Percentiles rank a stretch among this genome's conserved stretches.
Conservation (phyloP, 2,113 vertebrate species). For the Alexandromys fortis region DNA sequence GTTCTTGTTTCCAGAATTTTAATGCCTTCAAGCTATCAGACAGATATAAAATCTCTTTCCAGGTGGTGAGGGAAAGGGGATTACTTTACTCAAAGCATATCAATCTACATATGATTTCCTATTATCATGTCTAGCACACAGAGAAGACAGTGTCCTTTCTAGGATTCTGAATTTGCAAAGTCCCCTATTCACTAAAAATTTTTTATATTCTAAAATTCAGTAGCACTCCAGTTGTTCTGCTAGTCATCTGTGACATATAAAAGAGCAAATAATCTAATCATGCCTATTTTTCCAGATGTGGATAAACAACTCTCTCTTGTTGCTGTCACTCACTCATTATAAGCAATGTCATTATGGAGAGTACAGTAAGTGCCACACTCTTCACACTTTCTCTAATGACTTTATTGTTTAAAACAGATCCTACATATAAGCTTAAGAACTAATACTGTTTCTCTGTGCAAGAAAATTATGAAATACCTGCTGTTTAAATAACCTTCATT, state of each 20-base stretch:
- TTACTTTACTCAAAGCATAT: background rate
- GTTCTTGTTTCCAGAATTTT: background rate
- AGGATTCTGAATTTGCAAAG: background rate
- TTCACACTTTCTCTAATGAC: background rate
- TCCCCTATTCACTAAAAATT: background rate
- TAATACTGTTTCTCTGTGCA: background rate
- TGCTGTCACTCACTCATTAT: background rate
- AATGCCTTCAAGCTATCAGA: background rate
- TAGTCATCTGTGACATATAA: background rate
- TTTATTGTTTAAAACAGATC: background rate
- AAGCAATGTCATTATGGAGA: background rate
- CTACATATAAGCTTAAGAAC: background rate
- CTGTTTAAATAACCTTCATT: background rate
- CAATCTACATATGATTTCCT: slow-evolving; percentile 17
- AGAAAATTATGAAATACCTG: background rate
- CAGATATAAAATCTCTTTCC: background rate
- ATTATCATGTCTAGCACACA: background rate
- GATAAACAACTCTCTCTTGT: background rate
- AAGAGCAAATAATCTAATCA: background rate
- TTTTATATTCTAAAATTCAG: background rate
- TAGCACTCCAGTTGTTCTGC: background rate
- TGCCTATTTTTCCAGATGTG: background rate
- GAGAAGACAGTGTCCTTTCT: background rate
- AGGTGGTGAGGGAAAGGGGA: background rate
- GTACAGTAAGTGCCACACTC: background rate